phyloP scores from a whole-genome alignment of 2,888 invertebrate species.

The Schizaphis graminum region DNA sequence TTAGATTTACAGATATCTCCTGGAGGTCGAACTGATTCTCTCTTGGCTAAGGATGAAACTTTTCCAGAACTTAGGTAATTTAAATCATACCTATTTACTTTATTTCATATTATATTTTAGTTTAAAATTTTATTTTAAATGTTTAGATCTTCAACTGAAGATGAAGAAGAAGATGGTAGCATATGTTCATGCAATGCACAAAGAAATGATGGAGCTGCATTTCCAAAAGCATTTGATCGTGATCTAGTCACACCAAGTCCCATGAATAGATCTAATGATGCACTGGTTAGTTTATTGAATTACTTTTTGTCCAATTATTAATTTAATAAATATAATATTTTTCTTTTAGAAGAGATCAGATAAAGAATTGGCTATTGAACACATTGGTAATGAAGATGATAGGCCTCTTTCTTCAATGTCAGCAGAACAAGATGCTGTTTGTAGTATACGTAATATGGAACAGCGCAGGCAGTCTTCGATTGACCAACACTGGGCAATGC shows the following conservation, averaged over 20 bases:
- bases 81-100: background rate
- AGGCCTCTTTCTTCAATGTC: slow-evolving; percentile 63
- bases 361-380: slow-evolving; percentile 66
- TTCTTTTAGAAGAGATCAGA: slow-evolving; percentile 66
- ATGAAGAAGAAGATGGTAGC: slow-evolving; percentile 79
- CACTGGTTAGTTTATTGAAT: slow-evolving; percentile 57
- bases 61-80: slow-evolving; percentile 77
- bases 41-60: slow-evolving; percentile 83
- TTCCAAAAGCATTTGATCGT: slow-evolving; percentile 88
- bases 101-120: background rate
- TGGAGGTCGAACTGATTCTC: slow-evolving; percentile 78
- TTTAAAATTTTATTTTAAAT: background rate
- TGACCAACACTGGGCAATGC: slow-evolving; percentile 92
- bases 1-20: slow-evolving; percentile 67
- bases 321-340: slow-evolving; percentile 20
- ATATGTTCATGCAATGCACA: slow-evolving; percentile 78
- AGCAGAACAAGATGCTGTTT: slow-evolving; percentile 60
- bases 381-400: slow-evolving; percentile 61
- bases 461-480: slow-evolving; percentile 87
- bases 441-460: slow-evolving; percentile 73
- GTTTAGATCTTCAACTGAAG: slow-evolving; percentile 69
- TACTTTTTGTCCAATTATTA: background rate
- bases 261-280: slow-evolving; percentile 65
- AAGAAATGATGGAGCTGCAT: slow-evolving; percentile 81
- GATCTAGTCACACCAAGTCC: slow-evolving; percentile 81